Percentiles rank a stretch among this genome's conserved stretches.
Conservation (phyloP, 2,113 vertebrate species). For the human (Homo sapiens) region GRCh38 chr6:104472501-104473000, state of each 20-base stretch:
- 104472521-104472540: constrained; percentile 72
- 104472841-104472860: constrained; percentile 78
- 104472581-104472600: constrained; percentile 82
- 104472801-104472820: constrained; percentile 69
- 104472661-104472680: constrained; percentile 45
- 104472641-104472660: constrained; percentile 78
- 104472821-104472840: constrained; percentile 57
- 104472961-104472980: constrained; percentile 55
- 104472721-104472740: constrained; percentile 13
- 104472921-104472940: constrained; percentile 47
- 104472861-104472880: constrained; percentile 74
- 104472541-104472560: constrained; percentile 77
- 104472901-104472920: constrained; percentile 49
- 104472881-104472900: constrained; percentile 61
- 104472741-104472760: constrained; percentile 70
- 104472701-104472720: constrained; percentile 1
- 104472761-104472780: constrained; percentile 38
- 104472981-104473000: constrained; percentile 26
- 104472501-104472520: constrained; percentile 82
- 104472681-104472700: constrained; percentile 50
- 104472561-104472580: constrained; percentile 77
- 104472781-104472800: constrained; percentile 59
- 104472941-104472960: not conserved
- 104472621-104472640: constrained; percentile 82
- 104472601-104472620: constrained; percentile 77